Evolutionary conservation across 2,113 vertebrate species (phyloP).

Genomic region (Ptilorrhoa leucosticta): DNA sequence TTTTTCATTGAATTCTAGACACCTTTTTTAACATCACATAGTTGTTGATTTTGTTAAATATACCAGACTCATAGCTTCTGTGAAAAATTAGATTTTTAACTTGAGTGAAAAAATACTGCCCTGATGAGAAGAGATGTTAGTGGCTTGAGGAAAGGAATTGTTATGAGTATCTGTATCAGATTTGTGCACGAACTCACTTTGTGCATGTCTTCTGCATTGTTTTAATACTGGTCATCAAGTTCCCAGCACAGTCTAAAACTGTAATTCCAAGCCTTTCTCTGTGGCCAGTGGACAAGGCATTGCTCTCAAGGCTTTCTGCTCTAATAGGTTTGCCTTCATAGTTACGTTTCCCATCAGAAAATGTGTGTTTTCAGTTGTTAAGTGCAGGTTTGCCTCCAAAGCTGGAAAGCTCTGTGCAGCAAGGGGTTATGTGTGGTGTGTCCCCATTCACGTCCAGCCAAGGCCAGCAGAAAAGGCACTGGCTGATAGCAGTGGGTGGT

Average conservation of each 20-base stretch:
- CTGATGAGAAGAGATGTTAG: background rate
- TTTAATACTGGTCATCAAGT: background rate
- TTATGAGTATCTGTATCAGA: background rate
- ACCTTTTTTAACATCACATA: background rate
- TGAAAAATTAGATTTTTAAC: background rate
- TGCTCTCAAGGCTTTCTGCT: background rate
- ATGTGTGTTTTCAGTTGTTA: background rate
- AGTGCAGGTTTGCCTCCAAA: background rate
- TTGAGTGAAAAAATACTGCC: background rate
- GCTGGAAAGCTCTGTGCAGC: background rate
- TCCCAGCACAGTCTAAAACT: background rate
- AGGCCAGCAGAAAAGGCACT: background rate
- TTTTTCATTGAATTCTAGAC: background rate
- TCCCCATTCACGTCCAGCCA: background rate
- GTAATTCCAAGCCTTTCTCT: background rate
- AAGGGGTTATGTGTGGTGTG: rapidly evolving
- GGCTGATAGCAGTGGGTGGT: background rate
- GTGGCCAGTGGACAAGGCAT: background rate
- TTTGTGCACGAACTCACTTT: background rate
- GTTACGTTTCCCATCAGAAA: background rate
- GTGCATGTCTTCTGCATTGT: background rate
- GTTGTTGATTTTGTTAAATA: background rate
- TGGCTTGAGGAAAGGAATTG: background rate
- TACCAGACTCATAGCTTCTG: background rate
- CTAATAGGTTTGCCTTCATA: background rate